phyloP scores from a whole-genome alignment of 2,797 vertebrate species.

The Cheracebus regulus region DNA sequence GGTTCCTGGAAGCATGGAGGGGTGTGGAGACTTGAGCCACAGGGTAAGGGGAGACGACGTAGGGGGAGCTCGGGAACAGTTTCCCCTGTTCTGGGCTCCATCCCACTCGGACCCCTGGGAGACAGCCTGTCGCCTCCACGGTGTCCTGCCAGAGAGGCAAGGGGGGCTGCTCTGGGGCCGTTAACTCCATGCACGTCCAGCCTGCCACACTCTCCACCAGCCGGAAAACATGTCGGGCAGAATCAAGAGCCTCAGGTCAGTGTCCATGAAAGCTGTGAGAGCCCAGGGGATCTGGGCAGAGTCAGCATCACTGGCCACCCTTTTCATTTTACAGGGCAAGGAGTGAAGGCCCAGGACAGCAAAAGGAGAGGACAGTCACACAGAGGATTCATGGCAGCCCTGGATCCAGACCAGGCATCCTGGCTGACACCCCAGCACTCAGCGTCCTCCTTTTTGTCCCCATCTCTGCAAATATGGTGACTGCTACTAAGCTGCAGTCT shows the following conservation, averaged over 20 bases:
- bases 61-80: background rate
- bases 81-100: background rate
- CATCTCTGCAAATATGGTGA: background rate
- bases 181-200: rapidly evolving
- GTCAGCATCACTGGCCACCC: rapidly evolving
- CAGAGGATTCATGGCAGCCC: background rate
- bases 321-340: background rate
- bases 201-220: rapidly evolving
- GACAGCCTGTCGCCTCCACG: rapidly evolving
- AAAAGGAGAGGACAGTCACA: background rate
- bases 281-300: background rate
- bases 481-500: background rate
- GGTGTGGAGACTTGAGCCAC: too few species aligned
- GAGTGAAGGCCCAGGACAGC: background rate
- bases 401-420: too few species aligned
- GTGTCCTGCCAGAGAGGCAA: background rate
- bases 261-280: background rate
- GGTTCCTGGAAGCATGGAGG: background rate
- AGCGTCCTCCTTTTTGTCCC: too few species aligned
- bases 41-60: background rate
- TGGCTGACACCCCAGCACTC: rapidly evolving
- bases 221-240: background rate
- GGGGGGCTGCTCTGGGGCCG: background rate
- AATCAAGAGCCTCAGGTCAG: background rate
- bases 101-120: background rate